phyloP scores from a whole-genome alignment of 2,797 vertebrate genomes.

The Pyrocephalus nanus region DNA sequence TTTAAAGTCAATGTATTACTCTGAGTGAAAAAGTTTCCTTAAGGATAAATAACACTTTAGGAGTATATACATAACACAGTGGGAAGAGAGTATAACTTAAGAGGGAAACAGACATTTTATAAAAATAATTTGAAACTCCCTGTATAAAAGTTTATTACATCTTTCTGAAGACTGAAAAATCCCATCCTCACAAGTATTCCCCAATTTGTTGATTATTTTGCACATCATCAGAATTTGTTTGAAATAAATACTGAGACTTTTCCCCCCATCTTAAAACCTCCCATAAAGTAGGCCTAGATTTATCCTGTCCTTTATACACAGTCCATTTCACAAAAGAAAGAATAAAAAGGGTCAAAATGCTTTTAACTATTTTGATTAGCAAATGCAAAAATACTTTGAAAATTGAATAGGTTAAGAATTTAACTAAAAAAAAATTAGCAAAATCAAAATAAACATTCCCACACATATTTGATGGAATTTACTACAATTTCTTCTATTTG shows the following conservation, averaged over 20 bases:
- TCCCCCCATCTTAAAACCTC: neutral
- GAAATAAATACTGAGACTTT: neutral
- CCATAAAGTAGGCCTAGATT: neutral
- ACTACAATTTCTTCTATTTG: neutral
- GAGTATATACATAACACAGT: neutral
- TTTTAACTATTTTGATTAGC: neutral
- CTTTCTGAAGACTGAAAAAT: neutral
- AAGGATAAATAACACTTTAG: neutral
- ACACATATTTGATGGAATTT: neutral
- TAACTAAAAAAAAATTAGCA: neutral
- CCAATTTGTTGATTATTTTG: neutral
- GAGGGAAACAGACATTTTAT: neutral
- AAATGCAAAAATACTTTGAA: neutral
- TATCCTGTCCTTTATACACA: neutral
- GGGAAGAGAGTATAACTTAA: neutral
- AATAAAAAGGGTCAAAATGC: neutral
- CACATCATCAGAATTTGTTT: neutral
- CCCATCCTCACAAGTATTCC: neutral
- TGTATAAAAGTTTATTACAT: neutral
- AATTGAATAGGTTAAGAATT: neutral
- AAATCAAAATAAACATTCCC: neutral
- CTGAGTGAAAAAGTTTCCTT: neutral
- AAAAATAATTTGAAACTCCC: neutral
- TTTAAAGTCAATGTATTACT: neutral
- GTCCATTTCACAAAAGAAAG: neutral